Evolutionary conservation across 1,140 invertebrate species (phyloP).

Genomic region (Ceratitis capitata): DNA sequence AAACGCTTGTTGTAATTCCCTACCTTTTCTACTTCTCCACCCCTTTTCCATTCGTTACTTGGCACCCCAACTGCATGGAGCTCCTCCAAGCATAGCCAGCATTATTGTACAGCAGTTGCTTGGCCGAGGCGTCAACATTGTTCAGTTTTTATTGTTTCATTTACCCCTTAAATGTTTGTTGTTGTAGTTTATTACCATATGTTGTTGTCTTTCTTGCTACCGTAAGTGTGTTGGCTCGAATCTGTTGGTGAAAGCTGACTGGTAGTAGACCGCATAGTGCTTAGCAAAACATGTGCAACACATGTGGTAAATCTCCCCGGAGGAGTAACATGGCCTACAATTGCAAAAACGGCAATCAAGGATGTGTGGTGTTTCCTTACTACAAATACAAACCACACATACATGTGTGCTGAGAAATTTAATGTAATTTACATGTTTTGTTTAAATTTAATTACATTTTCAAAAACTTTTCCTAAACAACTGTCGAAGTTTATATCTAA

Average conservation of each 20-base stretch:
- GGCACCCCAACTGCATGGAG: no score
- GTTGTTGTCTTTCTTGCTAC: not conserved
- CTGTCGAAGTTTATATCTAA: no score
- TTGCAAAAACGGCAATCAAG: not conserved
- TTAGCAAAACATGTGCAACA: not conserved
- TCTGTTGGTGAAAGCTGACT: not conserved
- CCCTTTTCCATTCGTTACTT: no score
- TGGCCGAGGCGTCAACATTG: not conserved
- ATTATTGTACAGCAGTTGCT: not conserved
- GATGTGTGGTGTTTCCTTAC: not conserved
- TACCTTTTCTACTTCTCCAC: not conserved
- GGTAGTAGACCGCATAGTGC: not conserved
- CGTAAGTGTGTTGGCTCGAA: not conserved
- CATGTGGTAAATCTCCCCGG: not conserved
- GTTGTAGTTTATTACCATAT: not conserved
- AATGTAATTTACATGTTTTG: not conserved
- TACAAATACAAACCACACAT: no score
- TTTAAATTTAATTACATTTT: not conserved
- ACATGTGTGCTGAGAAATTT: not conserved
- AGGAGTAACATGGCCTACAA: not conserved
- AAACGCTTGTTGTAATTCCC: not conserved
- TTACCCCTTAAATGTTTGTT: constrained; percentile 5
- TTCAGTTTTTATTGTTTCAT: not conserved
- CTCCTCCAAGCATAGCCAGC: not conserved
- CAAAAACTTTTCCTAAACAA: not conserved